Base-by-base conservation (phyloP, 2,113 vertebrate genomes). In the Morone chrysops region DNA sequence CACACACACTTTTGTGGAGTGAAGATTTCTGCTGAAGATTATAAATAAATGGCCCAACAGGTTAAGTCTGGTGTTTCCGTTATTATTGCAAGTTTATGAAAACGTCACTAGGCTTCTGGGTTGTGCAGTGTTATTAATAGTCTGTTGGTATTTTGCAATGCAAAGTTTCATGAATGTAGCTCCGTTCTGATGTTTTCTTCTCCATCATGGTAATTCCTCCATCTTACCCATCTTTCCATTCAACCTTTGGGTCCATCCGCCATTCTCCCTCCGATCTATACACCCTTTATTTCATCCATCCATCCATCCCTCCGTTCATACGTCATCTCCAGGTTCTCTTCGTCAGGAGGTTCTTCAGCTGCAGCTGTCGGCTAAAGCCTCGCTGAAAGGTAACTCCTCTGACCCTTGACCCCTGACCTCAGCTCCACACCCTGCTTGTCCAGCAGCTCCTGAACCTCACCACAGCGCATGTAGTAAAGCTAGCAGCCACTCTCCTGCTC, bases 311-410 rank as follows among this genome's bases (percentile, higher is more conserved):
- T 43, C 40, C 76, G 0, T 20, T 54, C 86, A 47, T 20, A 56
- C 83, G 5, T 86, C 83, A 79, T 70, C 54, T 86, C 43, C 89
- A 96, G 96, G 94, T 48, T 96, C 94, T 57, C 94, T 96, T 57
- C 94, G 95, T 78, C 95, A 95, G 78, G 96, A 96, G 50, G 93
- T 96, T 69, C 95, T 96, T 78, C 95, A 96, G 89, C 92, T 96
- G 78, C 95, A 96, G 81, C 89, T 96, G 87, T 94, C 94, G 16
- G 76, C 93, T 83, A 96, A 95, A 91, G 86, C 86, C 7, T 75
- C 90, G 4, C 73, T 91, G 84, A 94, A 95, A 96, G 95, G 95
- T 96, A 95, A 93, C 78, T 54, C 69, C 31, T 43, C 59, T 18
- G 41, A 80, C 3, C 41, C 1, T 45, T 70, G 75, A 87, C 17